A percentile compares a stretch with the other conserved stretches of the same genome.
Evolutionary conservation across 2,113 vertebrate genomes (phyloP).

Genomic region (Donacobius atricapilla): DNA sequence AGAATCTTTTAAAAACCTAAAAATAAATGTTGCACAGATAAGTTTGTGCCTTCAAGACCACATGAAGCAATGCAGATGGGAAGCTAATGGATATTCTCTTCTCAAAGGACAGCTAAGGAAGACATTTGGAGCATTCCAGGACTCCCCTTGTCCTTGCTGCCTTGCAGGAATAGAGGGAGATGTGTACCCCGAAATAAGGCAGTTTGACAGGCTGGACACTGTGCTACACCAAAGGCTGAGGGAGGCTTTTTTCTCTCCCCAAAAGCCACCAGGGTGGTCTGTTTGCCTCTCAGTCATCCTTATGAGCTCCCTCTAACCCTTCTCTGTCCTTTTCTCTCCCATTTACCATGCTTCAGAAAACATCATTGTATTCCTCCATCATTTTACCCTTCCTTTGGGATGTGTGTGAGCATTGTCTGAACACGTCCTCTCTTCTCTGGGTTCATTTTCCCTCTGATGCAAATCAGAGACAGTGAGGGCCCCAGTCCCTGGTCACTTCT

Average conservation of each 20-base stretch:
- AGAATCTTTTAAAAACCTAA: not conserved
- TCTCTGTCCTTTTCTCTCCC: not conserved
- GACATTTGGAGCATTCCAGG: not conserved
- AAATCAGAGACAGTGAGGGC: not conserved
- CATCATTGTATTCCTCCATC: not conserved
- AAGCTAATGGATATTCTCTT: not conserved
- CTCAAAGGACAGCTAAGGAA: not conserved
- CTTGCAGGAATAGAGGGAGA: not conserved
- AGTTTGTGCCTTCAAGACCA: not conserved
- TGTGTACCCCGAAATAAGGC: not conserved
- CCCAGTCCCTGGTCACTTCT: not conserved
- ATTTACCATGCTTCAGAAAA: not conserved
- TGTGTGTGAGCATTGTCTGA: not conserved
- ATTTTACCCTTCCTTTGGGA: not conserved
- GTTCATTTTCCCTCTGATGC: not conserved
- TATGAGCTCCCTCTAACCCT: not conserved
- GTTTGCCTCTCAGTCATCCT: not conserved
- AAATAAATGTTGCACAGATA: not conserved
- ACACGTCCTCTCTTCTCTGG: not conserved
- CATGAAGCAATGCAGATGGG: not conserved
- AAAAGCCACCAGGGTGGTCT: not conserved
- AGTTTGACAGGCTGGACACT: not conserved
- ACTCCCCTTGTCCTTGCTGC: not conserved
- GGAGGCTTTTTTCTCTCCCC: not conserved
- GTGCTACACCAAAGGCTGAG: not conserved